Base-by-base conservation (phyloP, 2,797 vertebrate genomes). In the Thamnophis elegans region DNA sequence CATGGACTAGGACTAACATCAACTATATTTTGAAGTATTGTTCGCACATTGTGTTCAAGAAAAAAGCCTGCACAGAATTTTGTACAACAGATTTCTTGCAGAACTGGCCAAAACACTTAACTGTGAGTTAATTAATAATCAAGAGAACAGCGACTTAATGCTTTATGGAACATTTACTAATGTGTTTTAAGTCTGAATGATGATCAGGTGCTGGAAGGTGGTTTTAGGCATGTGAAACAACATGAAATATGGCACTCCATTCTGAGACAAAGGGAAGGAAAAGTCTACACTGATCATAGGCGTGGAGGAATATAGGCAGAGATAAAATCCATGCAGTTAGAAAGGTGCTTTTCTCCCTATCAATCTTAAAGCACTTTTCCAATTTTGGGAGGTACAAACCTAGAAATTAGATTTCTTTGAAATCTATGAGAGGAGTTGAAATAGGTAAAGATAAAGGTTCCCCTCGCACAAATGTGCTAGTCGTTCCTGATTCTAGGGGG, bases 151-250 rank as follows among this genome's bases (percentile, higher is more conserved):
- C 93, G 96, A 94, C 90, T 96, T 94, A 95, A 95, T 93, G 89
- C 87, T 95, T 96, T 94, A 95, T 95, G 95, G 93, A 94, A 95
- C 93, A 94, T 90, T 89, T 73, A 87, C 28, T 90, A 85, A 86
- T 36, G 47, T 95, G 92, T 92, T 94, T 94, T 96, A 90, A 96
- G 91, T 94, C 95, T 91, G 68, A 95, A 95, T 94, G 95, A 95
- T 95, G 95, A 95, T 96, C 95, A 59, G 94, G 94, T 95, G 95
- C 93, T 93, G 90, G 91, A 95, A 88, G 92, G 91, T 89, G 94
- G 94, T 94, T 92, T 93, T 94, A 95, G 95, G 93, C 94, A 96
- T 92, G 96, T 90, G 93, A 93, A 94, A 94, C 89, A 96, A 95
- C 92, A 94, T 85, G 51, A 94, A 97, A 93, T 93, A 92, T 96